A percentile compares a stretch with the other conserved stretches of the same genome.
These are phyloP conservation scores for Tribolium madens DNA, from an alignment of 1,140 invertebrate genomes.

Conservation along the genomic window DNA sequence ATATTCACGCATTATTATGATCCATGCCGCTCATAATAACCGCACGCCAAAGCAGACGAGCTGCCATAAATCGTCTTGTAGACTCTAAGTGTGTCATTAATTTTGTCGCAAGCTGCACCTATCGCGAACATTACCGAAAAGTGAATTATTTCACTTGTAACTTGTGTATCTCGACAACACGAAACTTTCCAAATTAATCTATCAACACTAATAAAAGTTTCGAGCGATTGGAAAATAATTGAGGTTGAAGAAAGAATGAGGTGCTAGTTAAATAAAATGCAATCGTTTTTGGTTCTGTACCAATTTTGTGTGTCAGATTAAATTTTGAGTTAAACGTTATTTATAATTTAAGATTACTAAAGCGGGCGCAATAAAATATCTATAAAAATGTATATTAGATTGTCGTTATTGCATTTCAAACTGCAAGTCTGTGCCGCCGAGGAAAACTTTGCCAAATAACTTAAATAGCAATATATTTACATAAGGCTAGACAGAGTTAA, in stretches of 20 bases:
- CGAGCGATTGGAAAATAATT: background rate
- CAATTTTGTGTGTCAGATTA: background rate
- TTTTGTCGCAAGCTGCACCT: conserved; percentile 12
- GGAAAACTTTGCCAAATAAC: background rate
- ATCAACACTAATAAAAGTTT: conserved; percentile 24
- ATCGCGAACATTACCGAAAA: conserved; percentile 10
- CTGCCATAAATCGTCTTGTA: conserved; percentile 14
- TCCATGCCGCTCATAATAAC: conserved; percentile 11
- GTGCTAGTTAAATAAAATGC: background rate
- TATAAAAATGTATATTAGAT: background rate
- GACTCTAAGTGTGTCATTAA: conserved; percentile 24
- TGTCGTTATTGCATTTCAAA: background rate
- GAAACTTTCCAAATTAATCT: conserved; percentile 20
- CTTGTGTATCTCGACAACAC: background rate
- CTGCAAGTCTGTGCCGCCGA: background rate
- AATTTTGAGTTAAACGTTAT: background rate
- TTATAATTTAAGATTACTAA: background rate
- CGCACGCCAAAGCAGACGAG: conserved; percentile 2
- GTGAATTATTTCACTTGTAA: conserved; percentile 3
- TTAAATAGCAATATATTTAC: background rate
- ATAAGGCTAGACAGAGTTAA: background rate
- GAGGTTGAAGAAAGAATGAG: background rate
- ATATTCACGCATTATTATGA: conserved; percentile 19
- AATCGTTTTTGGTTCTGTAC: background rate
- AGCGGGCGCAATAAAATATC: background rate